Base-by-base conservation (phyloP, 30 jellyfish, hydroid and myxozoan species). In the Hydra vulgaris region DNA sequence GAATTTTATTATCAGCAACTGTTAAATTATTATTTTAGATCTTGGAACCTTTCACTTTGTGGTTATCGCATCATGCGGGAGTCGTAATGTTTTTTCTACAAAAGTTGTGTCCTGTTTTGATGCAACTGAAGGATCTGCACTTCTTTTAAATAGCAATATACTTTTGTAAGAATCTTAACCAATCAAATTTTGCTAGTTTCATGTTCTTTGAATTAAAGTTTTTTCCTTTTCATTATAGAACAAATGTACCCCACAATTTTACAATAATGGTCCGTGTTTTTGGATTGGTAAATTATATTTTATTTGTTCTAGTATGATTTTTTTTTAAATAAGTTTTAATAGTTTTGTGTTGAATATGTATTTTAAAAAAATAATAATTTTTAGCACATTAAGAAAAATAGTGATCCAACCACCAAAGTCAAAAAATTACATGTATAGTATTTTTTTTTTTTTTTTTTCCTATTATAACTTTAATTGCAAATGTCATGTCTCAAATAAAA, bases 31-130 rank as follows among this genome's bases (percentile, higher is more conserved):
- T 73, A 27, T 23, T 83, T 25, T 82, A 94, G 99, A 94, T 76
- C 96, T 94, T 40, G 99, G 99, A 21, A 88, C 84, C 26, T 94
- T 94, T 52, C 99, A 94, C 53, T 94, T 94, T 66, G 96, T 88
- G 70, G 96, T 94, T 20, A 79, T 94, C 69, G 90, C 84, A 74
- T 95, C 95, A 69, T 86, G 89, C 74, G 99, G 99, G 0, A 95
- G 94, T 21, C 78, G 81, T 53, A 95, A 87, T 74, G 88, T 94
- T 20, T 85, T 26, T 78, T 85, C 95, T 20, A 88, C 99, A 26
- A 81, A 81, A 84, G 96, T 79, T 73, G 85, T 94, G 15, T 87
- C 96, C 71, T 76, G 94, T 15, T 81, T 82, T 77, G 99, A 94
- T 78, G 96, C 84, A 72, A 84, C 88, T 23, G 87, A 94, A 23